Evolutionary conservation across 2,113 vertebrate genomes (phyloP).

Genomic region (Natator depressus): DNA sequence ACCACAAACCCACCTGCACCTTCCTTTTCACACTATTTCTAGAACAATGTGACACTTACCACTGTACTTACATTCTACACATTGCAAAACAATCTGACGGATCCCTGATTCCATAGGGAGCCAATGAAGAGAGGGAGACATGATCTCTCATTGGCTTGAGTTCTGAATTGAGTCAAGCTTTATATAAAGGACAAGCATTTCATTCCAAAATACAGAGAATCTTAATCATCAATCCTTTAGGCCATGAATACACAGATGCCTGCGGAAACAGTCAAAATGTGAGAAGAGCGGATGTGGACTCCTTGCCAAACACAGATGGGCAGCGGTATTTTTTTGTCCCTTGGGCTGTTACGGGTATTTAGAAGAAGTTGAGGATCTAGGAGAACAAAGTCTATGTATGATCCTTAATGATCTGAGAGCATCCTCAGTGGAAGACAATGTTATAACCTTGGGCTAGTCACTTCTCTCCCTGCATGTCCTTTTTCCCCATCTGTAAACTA

Average conservation of each 20-base stretch:
- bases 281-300: conserved; percentile 7
- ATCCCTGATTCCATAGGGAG: conserved; percentile 50
- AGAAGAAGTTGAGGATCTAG: not conserved
- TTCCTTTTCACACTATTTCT: no score
- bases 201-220: not conserved
- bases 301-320: not conserved
- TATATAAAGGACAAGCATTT: conserved; percentile 42
- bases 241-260: conserved; percentile 59
- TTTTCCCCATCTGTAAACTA: no score
- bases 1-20: not conserved
- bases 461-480: no score
- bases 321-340: not conserved
- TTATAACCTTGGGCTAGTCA: no score
- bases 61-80: conserved; percentile 13
- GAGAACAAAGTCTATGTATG: not conserved
- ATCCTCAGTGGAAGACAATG: no score
- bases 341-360: conserved; percentile 21
- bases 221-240: not conserved
- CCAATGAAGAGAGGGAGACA: conserved; percentile 63
- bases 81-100: conserved; percentile 21
- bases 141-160: not conserved
- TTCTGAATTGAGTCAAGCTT: not conserved
- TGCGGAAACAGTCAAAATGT: conserved; percentile 44
- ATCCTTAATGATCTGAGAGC: not conserved
- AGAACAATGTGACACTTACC: not conserved